Percentiles rank a stretch among this genome's conserved stretches.
Conservation (phyloP, 2,113 vertebrate species). For the Pygoscelis adeliae region DNA sequence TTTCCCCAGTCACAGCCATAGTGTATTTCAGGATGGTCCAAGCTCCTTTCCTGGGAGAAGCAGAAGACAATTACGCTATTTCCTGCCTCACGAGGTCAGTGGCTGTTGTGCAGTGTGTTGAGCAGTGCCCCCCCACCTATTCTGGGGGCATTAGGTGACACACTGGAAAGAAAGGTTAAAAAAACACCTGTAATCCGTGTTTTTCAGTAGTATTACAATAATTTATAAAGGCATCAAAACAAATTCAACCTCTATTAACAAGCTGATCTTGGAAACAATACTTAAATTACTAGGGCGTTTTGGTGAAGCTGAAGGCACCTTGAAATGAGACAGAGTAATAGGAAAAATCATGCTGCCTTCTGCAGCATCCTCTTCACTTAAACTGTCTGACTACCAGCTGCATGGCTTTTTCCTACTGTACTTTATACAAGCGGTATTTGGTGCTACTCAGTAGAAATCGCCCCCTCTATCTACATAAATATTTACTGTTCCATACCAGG, state of each 20-base stretch:
- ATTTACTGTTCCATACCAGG: not conserved
- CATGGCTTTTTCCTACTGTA: not conserved
- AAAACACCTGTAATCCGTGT: not conserved
- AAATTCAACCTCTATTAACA: constrained; percentile 25
- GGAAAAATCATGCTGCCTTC: not conserved
- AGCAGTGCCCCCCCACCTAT: not conserved
- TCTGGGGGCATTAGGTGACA: not conserved
- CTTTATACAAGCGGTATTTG: not conserved
- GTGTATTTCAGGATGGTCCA: not conserved
- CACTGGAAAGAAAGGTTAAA: not conserved
- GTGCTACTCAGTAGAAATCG: not conserved
- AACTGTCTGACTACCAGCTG: not conserved
- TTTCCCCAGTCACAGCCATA: not conserved
- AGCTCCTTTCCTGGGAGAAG: not conserved
- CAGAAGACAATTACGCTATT: accelerated
- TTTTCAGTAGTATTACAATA: constrained; percentile 36
- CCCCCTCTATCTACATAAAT: not conserved
- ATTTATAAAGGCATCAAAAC: constrained; percentile 66
- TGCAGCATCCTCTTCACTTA: not conserved
- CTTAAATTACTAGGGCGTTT: constrained; percentile 1
- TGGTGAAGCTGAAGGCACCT: constrained; percentile 55
- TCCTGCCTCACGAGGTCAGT: not conserved
- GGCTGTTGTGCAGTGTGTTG: not conserved
- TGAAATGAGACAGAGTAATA: not conserved
- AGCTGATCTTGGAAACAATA: constrained; percentile 2